These are phyloP conservation scores for Salpingus planirostris DNA, from an alignment of 2,888 invertebrate genomes.

Conservation along the genomic window DNA sequence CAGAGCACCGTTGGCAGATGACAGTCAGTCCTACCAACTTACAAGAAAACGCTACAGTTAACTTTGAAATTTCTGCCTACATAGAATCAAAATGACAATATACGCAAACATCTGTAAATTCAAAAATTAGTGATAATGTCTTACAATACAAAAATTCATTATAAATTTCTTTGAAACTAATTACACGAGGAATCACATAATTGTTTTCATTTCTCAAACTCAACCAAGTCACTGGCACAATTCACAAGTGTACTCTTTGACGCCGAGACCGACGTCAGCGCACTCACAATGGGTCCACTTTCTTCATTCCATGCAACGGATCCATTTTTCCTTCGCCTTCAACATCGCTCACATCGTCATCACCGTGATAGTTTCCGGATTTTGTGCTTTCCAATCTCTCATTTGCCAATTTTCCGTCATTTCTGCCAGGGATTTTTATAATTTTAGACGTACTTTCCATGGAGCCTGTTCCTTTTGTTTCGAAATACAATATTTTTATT, in stretches of 20 bases:
- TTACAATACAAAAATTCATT: neutral
- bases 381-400: neutral
- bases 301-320: slow-evolving; percentile 1
- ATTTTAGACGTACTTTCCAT: neutral
- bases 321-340: slow-evolving; percentile 3
- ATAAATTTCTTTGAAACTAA: neutral
- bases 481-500: neutral
- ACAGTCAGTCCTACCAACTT: too few relatives aligned
- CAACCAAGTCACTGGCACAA: neutral
- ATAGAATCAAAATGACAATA: too few relatives aligned
- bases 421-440: neutral
- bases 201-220: neutral
- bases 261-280: neutral
- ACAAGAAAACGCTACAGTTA: too few relatives aligned
- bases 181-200: neutral
- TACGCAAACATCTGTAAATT: neutral
- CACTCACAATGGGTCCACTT: slow-evolving; percentile 1
- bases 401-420: neutral
- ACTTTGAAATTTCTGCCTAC: too few relatives aligned
- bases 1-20: too few relatives aligned
- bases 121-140: neutral
- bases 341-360: slow-evolving; percentile 1
- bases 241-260: neutral
- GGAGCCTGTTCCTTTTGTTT: neutral
- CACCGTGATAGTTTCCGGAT: neutral